Evolutionary conservation across 2,113 vertebrate genomes (phyloP), one percentile per base, ranked within the genome.

Genomic region (Rhodinocichla rosea): DNA sequence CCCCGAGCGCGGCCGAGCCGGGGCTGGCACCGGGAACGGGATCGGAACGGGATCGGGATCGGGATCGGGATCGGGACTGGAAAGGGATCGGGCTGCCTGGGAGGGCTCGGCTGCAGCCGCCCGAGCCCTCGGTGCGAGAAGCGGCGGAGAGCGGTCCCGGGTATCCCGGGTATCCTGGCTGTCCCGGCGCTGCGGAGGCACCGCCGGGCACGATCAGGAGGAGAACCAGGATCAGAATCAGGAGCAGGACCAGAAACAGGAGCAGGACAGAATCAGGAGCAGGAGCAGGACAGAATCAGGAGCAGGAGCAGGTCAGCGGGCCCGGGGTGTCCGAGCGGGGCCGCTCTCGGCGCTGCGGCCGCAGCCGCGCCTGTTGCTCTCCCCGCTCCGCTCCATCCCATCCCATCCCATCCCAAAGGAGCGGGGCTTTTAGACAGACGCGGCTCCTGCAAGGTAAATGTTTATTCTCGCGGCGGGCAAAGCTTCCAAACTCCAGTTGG

Each of bases 1-100:
- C 76, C 68, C 57, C 76, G 76, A 68, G 83, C 44, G 16, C 35
- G 37, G 70, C 69, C n/a, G n/a, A 13, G 79, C 45, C 52, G 42
- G n/a, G 37, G 18, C 12, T 26, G 57, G 27, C 5, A 37, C 1
- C n/a, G 12, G 70, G 18, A 47, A 0, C 21, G 32, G 63, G 18
- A 33, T 3, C 44, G 15, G 27, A 19, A 30, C 45, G 21, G 45
- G 21, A 44, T 17, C 15, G 39, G n/a, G n/a, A n/a, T 0, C 15
- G 6, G 39, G 28, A 9, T 0, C 39, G 14, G 40, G 45, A 57
- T 5, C 9, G 7, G 63, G 21, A 11, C 3, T 30, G 22, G 22
- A 22, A 32, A 0, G 7, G n/a, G 53, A 9, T 4, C 47, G 18
- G 49, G 56, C 21, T 37, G 53, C 10, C 9, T 4, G 26, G 21